Evolutionary conservation across 1,140 invertebrate species (phyloP).

Genomic region (Portunus trituberculatus): DNA sequence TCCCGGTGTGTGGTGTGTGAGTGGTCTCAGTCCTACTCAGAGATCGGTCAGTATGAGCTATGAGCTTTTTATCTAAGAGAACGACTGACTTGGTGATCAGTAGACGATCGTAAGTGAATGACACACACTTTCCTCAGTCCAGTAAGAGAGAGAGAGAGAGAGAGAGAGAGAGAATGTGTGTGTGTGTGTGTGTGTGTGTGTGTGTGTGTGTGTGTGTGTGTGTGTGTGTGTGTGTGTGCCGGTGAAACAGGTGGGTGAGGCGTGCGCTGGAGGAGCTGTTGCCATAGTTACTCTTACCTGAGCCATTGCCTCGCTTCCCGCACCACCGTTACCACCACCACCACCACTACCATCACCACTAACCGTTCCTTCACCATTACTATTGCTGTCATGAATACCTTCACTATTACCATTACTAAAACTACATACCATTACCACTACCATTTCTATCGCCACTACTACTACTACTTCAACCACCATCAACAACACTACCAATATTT

Average conservation of each 20-base stretch:
- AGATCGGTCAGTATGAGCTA: too few relatives aligned
- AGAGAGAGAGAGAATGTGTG: background rate
- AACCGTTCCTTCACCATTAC: background rate
- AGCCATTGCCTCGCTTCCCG: background rate
- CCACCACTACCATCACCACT: too few relatives aligned
- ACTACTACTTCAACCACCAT: background rate
- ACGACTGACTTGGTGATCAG: too few relatives aligned
- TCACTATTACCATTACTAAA: background rate
- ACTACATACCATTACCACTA: background rate
- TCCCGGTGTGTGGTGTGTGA: too few relatives aligned
- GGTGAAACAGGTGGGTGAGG: background rate
- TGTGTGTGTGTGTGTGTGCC: background rate
- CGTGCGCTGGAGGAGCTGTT: background rate
- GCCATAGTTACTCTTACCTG: slow-evolving; percentile 6
- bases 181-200: slow-evolving; percentile 10
- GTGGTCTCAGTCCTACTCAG: too few relatives aligned
- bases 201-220: background rate
- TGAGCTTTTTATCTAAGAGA: too few relatives aligned
- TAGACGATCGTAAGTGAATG: too few relatives aligned
- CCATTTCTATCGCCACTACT: background rate
- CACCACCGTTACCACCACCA: too few relatives aligned
- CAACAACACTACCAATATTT: background rate
- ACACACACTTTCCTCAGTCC: background rate
- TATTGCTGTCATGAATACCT: background rate
- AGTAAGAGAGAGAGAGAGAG: background rate